Percentiles rank a stretch among this genome's conserved stretches.
phyloP scores from a whole-genome alignment of 2,113 vertebrate genomes.

The Eudorcas thomsonii region DNA sequence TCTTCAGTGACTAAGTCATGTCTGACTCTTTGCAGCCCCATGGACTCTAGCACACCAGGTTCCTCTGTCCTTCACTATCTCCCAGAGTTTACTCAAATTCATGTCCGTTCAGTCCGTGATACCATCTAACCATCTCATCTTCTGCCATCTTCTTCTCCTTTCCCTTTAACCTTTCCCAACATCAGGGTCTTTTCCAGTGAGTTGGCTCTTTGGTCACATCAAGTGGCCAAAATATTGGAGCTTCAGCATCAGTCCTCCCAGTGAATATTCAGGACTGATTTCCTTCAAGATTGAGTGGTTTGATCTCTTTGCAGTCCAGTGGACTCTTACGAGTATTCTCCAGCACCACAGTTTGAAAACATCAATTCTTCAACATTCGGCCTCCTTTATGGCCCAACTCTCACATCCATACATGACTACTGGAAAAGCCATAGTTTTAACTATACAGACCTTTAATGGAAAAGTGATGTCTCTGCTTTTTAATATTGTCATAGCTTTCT shows the following conservation, averaged over 20 bases:
- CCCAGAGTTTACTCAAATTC: not conserved
- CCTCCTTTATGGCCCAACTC: not conserved
- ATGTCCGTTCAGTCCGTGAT: not conserved
- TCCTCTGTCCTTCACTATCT: not conserved
- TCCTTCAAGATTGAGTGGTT: not conserved
- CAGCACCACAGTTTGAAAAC: not conserved
- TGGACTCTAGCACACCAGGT: not conserved
- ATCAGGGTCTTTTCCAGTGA: not conserved
- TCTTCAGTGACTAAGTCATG: not conserved
- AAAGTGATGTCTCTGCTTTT: not conserved
- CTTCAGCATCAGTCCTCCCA: not conserved
- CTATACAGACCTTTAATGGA: accelerated
- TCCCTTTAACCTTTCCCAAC: not conserved
- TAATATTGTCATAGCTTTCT: not conserved
- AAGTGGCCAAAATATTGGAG: not conserved
- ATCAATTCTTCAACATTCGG: not conserved
- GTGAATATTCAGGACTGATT: not conserved
- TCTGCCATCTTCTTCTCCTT: not conserved
- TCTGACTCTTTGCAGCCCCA: not conserved
- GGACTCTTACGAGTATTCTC: not conserved
- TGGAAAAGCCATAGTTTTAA: not conserved
- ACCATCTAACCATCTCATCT: not conserved
- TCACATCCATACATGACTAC: not conserved
- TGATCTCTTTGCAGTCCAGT: not conserved
- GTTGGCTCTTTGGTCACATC: not conserved